phyloP scores from a whole-genome alignment of 2,797 vertebrate species.

The Melanogrammus aeglefinus region DNA sequence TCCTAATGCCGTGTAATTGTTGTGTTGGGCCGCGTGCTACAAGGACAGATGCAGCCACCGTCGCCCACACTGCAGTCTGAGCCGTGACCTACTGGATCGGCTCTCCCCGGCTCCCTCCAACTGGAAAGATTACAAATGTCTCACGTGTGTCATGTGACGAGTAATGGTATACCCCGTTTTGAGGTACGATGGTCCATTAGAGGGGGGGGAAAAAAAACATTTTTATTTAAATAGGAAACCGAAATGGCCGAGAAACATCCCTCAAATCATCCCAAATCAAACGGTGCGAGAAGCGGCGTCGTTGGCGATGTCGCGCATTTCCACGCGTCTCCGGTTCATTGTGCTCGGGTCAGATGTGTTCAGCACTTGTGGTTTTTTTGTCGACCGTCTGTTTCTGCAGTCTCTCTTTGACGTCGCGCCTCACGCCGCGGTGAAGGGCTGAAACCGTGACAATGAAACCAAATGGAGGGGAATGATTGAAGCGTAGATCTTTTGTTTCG shows the following conservation, averaged over 20 bases:
- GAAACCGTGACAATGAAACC: slow-evolving; percentile 56
- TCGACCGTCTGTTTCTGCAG: neutral
- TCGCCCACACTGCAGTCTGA: slow-evolving; percentile 30
- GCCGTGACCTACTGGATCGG: slow-evolving; percentile 47
- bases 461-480: slow-evolving; percentile 68
- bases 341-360: neutral
- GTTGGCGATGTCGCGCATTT: neutral
- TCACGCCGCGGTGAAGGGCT: slow-evolving; percentile 41
- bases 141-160: neutral
- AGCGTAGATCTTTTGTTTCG: slow-evolving; percentile 41
- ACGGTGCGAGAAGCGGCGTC: neutral
- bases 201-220: neutral
- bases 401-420: slow-evolving; percentile 31
- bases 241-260: neutral
- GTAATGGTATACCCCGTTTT: neutral
- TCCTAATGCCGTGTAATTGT: slow-evolving; percentile 79
- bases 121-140: neutral
- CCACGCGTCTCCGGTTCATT: neutral
- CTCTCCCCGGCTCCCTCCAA: slow-evolving; percentile 32
- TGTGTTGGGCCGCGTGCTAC: slow-evolving; percentile 50
- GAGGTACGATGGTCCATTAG: neutral
- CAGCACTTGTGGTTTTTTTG: neutral
- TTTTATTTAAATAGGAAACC: neutral
- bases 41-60: slow-evolving; percentile 41
- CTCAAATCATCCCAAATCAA: neutral